Conservation (phyloP, 2,888 invertebrate species). For the Podotricha telesiphe region DNA sequence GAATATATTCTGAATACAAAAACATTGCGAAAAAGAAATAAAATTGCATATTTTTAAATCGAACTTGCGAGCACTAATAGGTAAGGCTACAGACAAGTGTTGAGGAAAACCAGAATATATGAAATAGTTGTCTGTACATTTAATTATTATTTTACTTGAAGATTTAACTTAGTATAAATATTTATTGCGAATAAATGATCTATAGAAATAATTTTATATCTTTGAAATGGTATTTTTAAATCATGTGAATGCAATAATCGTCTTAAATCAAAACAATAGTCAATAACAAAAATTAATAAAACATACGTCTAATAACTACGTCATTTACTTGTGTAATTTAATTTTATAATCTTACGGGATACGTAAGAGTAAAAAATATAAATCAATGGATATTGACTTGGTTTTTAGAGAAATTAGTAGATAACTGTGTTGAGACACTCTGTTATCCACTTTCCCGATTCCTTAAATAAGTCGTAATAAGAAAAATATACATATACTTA, state of each 20-base stretch:
- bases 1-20: not conserved
- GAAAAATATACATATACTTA: no score
- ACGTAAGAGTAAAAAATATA: no score
- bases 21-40: not conserved
- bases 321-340: not conserved
- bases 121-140: not conserved
- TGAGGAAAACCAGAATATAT: no score
- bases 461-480: no score
- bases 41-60: no score
- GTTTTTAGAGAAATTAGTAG: no score
- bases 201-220: conserved; percentile 11
- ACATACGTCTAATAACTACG: not conserved
- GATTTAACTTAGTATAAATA: not conserved
- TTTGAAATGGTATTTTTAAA: conserved; percentile 3
- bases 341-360: no score
- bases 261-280: not conserved
- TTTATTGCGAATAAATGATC: conserved; percentile 7
- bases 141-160: conserved; percentile 1
- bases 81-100: no score
- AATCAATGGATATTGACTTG: no score
- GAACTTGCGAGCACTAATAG: not conserved
- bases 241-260: not conserved
- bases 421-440: no score
- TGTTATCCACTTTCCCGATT: no score
- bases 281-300: not conserved